These are phyloP conservation scores for Littorina saxatilis DNA, from an alignment of 1,140 invertebrate species.

Conservation along the genomic window DNA sequence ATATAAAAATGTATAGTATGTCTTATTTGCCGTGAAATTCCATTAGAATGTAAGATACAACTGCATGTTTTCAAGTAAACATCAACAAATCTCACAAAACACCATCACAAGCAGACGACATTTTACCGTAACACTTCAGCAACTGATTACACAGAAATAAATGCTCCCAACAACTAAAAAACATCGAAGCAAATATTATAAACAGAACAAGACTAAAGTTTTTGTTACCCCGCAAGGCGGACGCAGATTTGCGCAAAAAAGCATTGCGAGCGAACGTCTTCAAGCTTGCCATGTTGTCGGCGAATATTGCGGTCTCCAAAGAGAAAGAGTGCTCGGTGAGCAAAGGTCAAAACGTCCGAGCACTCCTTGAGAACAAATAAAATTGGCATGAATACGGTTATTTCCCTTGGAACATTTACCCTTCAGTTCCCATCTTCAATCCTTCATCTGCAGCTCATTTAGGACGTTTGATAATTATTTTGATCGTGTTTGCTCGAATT, in stretches of 20 bases:
- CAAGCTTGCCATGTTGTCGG: neutral
- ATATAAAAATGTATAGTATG: too few species aligned
- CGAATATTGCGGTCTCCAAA: neutral
- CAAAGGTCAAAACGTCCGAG: neutral
- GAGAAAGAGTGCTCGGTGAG: neutral
- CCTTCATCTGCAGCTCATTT: neutral
- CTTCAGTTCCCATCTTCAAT: neutral
- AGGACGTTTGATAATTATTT: neutral
- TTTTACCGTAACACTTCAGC: too few species aligned
- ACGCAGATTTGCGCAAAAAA: conserved; percentile 10
- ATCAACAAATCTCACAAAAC: too few species aligned
- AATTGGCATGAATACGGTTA: neutral
- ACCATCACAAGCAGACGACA: too few species aligned
- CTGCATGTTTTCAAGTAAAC: too few species aligned
- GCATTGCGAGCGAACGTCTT: neutral
- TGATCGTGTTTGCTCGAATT: too few species aligned
- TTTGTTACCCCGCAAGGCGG: neutral
- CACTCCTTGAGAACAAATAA: neutral
- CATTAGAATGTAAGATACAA: too few species aligned
- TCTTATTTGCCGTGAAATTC: too few species aligned
- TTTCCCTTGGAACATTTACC: neutral
- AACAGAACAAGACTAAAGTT: too few species aligned
- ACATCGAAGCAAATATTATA: too few species aligned
- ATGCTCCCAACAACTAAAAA: too few species aligned
- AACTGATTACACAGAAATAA: too few species aligned